Conservation (phyloP, 2,113 vertebrate genomes). For the Maccullochella peelii region DNA sequence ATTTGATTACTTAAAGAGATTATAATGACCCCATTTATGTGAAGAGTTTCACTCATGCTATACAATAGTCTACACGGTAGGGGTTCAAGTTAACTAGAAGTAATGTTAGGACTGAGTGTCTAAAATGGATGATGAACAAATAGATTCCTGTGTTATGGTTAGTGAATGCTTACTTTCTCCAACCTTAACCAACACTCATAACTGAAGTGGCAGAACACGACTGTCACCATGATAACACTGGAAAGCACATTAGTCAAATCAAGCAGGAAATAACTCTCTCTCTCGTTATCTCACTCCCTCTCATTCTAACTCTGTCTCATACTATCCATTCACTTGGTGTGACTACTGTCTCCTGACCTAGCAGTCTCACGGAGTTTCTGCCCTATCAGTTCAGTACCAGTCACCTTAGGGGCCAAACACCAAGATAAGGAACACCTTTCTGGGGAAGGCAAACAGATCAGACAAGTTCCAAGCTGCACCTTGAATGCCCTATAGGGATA, state of each 20-base stretch:
- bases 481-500: constrained; percentile 71
- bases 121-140: constrained; percentile 31
- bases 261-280: constrained; percentile 45
- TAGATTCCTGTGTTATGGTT: constrained; percentile 16
- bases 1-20: constrained; percentile 78
- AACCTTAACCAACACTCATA: constrained; percentile 44
- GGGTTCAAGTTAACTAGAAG: constrained; percentile 37
- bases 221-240: constrained; percentile 31
- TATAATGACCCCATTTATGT: constrained; percentile 72
- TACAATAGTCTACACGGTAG: constrained; percentile 33
- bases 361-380: constrained; percentile 62
- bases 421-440: constrained; percentile 77
- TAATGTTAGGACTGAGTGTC: constrained; percentile 23
- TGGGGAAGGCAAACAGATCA: constrained; percentile 77
- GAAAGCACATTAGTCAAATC: constrained; percentile 51
- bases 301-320: constrained; percentile 13
- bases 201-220: constrained; percentile 25
- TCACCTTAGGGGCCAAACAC: constrained; percentile 65
- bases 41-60: constrained; percentile 45
- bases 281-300: constrained; percentile 4
- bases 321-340: constrained; percentile 26
- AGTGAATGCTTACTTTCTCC: constrained; percentile 17
- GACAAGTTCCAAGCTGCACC: constrained; percentile 76
- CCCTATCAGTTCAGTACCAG: constrained; percentile 69
- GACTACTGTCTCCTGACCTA: constrained; percentile 46